phyloP scores from a whole-genome alignment of 2,113 vertebrate genomes.

The Neodontobutis hainanensis region DNA sequence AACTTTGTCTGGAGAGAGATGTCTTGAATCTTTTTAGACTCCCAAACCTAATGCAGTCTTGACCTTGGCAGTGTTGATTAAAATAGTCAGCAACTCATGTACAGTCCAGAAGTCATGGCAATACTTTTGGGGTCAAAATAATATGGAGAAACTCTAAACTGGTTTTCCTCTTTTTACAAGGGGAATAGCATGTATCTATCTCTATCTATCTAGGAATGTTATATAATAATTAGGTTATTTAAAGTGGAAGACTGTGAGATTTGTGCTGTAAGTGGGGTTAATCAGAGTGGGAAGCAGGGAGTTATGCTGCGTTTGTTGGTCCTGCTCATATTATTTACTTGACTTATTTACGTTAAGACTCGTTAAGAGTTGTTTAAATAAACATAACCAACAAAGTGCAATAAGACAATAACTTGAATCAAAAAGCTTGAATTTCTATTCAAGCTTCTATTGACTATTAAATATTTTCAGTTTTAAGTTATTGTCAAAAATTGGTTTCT shows the following conservation, averaged over 20 bases:
- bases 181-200: background rate
- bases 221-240: background rate
- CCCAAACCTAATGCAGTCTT: background rate
- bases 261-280: slow-evolving; percentile 10
- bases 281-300: slow-evolving; percentile 24
- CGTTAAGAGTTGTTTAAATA: too few relatives aligned
- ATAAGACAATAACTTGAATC: too few relatives aligned
- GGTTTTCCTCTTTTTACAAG: background rate
- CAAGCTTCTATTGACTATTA: too few relatives aligned
- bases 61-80: background rate
- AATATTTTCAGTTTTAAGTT: too few relatives aligned
- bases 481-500: too few relatives aligned
- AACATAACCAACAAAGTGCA: too few relatives aligned
- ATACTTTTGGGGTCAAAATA: background rate
- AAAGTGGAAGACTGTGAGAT: background rate
- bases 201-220: slow-evolving; percentile 2
- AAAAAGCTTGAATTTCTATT: too few relatives aligned
- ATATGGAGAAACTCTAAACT: background rate
- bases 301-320: slow-evolving; percentile 2
- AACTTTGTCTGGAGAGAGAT: background rate
- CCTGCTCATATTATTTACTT: slow-evolving; percentile 25
- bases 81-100: background rate
- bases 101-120: background rate
- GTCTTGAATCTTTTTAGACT: background rate
- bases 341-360: slow-evolving; percentile 7